Evolutionary conservation across 2,888 invertebrate species (phyloP), one percentile per base, ranked within the genome.

Genomic region (Mythimna vitellina): DNA sequence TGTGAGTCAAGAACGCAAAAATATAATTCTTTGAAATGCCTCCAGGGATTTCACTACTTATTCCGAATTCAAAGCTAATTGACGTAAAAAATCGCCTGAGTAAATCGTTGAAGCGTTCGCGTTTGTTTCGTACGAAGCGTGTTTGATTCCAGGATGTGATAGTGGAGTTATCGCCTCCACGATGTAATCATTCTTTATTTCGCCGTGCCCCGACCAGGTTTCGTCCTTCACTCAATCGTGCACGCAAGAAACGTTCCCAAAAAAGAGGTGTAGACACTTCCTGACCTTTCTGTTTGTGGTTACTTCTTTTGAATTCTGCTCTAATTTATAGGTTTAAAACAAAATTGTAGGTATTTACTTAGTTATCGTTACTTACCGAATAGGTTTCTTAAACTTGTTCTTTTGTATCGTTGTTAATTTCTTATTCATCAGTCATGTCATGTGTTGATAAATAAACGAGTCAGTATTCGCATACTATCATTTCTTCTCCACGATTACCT

Each of bases 21-120:
- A 76, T 80, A 81, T 58, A 83, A 80, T 66, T 42, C 75, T 73
- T 71, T 57, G 51, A 68, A 84, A 79, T 54, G 72, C 61, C 62
- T 78, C 57, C 56, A 63, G 61, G 29, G 68, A 81, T 73, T 73
- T 74, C 72, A 79, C 76, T 73, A 62, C 78, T 77, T 65, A 88
- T 87, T 89, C 83, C 70, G 76, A 76, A 88, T 89, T 88, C 88
- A 86, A 89, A 88, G 86, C 89, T 91, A 90, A 91, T 91, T 91
- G 86, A 86, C 83, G 89, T 90, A 83, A 90, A 92, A 90, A 92
- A 91, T 90, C 79, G 87, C 81, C 76, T 79, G 81, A 84, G 88
- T 89, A 90, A 92, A 90, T 92, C 89, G 92, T 87, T 89, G 88
- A 84, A 89, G 85, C 89, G 85, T 89, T 86, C 89, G 87, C 85